phyloP scores from a whole-genome alignment of 2,113 vertebrate genomes.

The Poeciliopsis occidentalis region DNA sequence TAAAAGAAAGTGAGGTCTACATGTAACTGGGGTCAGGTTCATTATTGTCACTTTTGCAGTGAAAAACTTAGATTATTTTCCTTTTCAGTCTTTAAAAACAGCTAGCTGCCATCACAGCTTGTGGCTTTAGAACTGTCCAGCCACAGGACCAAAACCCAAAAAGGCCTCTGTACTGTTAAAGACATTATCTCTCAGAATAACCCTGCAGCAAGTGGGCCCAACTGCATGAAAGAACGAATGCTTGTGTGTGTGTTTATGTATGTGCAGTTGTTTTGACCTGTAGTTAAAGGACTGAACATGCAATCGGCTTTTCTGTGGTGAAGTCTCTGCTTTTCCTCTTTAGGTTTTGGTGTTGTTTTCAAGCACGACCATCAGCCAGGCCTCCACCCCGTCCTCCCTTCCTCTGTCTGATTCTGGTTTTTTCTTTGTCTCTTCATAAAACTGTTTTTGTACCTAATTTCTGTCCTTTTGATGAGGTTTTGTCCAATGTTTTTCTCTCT shows the following conservation, averaged over 20 bases:
- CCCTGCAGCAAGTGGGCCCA: conserved; percentile 26
- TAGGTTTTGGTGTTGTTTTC: conserved; percentile 61
- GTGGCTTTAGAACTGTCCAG: conserved; percentile 38
- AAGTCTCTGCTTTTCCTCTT: conserved; percentile 47
- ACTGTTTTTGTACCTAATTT: conserved; percentile 67
- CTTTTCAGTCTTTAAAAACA: conserved; percentile 24
- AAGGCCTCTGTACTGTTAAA: conserved; percentile 63
- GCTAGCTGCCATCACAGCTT: conserved; percentile 36
- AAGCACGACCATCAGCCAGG: conserved; percentile 41
- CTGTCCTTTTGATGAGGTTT: conserved; percentile 67
- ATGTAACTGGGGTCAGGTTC: conserved; percentile 28
- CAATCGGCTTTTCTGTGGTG: conserved; percentile 63
- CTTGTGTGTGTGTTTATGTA: conserved; percentile 24
- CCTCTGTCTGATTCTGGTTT: conserved; percentile 47
- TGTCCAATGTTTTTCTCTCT: conserved; percentile 42
- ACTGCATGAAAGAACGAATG: conserved; percentile 21
- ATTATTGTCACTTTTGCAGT: conserved; percentile 32
- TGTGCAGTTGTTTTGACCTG: conserved; percentile 66
- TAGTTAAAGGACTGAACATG: conserved; percentile 69
- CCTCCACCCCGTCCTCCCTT: conserved; percentile 49
- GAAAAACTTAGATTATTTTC: conserved; percentile 33
- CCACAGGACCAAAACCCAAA: conserved; percentile 41
- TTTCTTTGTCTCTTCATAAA: conserved; percentile 67
- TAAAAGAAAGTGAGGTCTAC: conserved; percentile 28
- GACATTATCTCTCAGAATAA: conserved; percentile 76